Conservation (phyloP, 2,888 invertebrate species). For the Macaria notata region DNA sequence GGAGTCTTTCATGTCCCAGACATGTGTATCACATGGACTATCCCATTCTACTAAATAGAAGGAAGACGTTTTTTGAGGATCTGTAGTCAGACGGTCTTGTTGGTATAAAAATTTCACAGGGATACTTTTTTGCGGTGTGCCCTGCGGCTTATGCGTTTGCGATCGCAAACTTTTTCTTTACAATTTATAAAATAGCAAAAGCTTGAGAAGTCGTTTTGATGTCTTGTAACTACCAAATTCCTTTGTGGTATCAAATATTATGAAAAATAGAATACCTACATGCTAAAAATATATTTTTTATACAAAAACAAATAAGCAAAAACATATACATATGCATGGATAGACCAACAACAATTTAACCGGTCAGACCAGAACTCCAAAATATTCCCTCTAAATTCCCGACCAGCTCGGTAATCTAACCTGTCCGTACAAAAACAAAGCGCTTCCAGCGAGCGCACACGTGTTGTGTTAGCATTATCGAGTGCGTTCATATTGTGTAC, state of each 20-base stretch:
- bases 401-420: conserved; percentile 22
- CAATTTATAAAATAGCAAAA: no score
- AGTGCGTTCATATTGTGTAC: conserved; percentile 70
- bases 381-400: neutral
- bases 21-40: conserved; percentile 68
- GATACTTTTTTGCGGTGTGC: conserved; percentile 18
- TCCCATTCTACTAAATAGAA: conserved; percentile 43
- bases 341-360: neutral
- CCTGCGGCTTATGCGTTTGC: conserved; percentile 7
- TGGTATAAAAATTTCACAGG: conserved; percentile 34
- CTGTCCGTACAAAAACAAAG: conserved; percentile 51
- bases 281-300: no score
- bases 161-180: no score
- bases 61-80: conserved; percentile 38
- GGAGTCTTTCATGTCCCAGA: conserved; percentile 47
- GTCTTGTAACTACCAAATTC: no score
- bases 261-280: no score
- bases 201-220: no score
- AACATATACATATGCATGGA: no score
- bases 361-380: neutral
- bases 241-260: no score
- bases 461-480: conserved; percentile 76
- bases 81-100: conserved; percentile 41
- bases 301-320: no score
- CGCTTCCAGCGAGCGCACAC: conserved; percentile 52